phyloP scores from a whole-genome alignment of 1,140 invertebrate species.

The Mercenaria mercenaria region DNA sequence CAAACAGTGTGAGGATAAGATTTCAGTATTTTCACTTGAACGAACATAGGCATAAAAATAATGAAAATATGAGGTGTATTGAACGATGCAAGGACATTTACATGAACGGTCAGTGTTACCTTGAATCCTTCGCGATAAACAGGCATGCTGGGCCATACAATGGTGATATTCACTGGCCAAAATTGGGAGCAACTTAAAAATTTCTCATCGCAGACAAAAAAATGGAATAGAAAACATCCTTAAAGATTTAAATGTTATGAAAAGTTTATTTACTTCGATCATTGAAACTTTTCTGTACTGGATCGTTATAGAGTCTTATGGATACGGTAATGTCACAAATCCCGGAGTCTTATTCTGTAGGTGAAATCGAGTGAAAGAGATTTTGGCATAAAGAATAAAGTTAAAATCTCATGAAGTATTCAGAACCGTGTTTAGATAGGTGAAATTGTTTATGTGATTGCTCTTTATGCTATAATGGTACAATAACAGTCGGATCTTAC shows the following conservation, averaged over 20 bases:
- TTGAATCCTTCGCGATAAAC: not conserved
- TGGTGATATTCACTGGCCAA: not conserved
- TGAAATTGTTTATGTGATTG: too few relatives aligned
- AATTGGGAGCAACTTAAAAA: conserved; percentile 2
- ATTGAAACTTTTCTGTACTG: too few relatives aligned
- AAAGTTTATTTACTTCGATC: not conserved
- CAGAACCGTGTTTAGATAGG: not conserved
- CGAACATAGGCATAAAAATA: not conserved
- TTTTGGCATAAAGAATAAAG: not conserved
- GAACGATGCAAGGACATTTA: not conserved
- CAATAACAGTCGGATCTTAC: too few relatives aligned
- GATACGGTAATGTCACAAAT: not conserved
- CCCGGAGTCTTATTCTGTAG: not conserved
- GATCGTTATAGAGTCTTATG: too few relatives aligned
- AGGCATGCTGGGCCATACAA: not conserved
- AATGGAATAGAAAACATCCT: not conserved
- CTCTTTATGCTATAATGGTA: too few relatives aligned
- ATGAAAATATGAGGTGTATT: not conserved
- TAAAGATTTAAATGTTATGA: not conserved
- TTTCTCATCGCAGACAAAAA: conserved; percentile 1
- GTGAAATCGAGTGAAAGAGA: conserved; percentile 7
- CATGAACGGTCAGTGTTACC: not conserved
- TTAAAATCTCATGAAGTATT: not conserved
- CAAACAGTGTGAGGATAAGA: not conserved
- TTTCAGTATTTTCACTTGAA: not conserved